Evolutionary conservation across 37 sponge, comb jelly and placozoan genomes (phyloP), one percentile per base, ranked within the genome.

Genomic region (Petrosia ficiformis): DNA sequence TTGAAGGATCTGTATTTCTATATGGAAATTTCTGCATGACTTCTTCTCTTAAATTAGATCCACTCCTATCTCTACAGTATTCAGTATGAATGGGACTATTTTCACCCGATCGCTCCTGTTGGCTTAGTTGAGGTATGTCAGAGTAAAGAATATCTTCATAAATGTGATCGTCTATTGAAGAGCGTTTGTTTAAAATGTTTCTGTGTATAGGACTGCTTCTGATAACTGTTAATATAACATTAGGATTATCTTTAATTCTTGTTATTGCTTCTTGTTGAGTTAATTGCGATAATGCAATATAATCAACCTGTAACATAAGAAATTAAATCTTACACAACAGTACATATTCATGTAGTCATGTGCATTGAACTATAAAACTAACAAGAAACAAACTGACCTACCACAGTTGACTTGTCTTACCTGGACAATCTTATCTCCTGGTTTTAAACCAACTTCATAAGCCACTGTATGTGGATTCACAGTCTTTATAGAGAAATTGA

Each of bases 351-450:
- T n/a, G n/a, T n/a, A n/a, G n/a, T n/a, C n/a, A n/a, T n/a, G n/a
- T n/a, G 16, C 54, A 16, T 48, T 48, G 54, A 10, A 48, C 14
- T 48, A 48, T 48, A n/a, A n/a, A n/a, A n/a, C n/a, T n/a, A n/a
- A n/a, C n/a, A n/a, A n/a, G n/a, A n/a, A n/a, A n/a, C n/a, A n/a
- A n/a, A n/a, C n/a, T n/a, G n/a, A n/a, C n/a, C n/a, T n/a, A n/a
- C n/a, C n/a, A n/a, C n/a, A n/a, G n/a, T n/a, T n/a, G n/a, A n/a
- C n/a, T n/a, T n/a, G n/a, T 43, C 44, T 31, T 64, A 91, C 92
- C 87, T 91, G 68, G 4, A 91, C 43, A 33, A 91, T 86, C 33
- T 75, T 82, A 73, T 91, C 92, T 29, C 80, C 80, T 6, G 83
- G 76, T 65, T 69, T n/a, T 6, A 91, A 38, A 1, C 92, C 92